Base-by-base conservation (phyloP, 2,113 vertebrate species). In the Crypturellus undulatus region DNA sequence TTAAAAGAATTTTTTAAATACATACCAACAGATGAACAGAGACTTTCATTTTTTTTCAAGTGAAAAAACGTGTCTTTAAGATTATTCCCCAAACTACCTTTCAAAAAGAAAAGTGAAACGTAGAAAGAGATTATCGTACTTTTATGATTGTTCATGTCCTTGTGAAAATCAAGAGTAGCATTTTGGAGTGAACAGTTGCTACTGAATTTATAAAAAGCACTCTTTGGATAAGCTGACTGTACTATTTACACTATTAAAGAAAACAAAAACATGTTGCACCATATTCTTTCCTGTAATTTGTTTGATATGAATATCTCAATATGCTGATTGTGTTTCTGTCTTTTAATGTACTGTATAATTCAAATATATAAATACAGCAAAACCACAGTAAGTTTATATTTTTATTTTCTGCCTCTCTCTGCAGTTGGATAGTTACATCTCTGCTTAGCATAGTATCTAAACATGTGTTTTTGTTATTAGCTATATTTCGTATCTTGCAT, bases 11-110 rank as follows among this genome's bases (percentile, higher is more conserved):
- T 32, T 56, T 68, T 58, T 28, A 24, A 4, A 58, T 85, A 54
- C 0, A 54, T 0, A 0, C 5, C 60, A 32, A 62, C 12, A 79
- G 22, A 28, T 19, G 21, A 70, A 56, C 4, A 47, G 2, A 26
- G 68, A 25, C 0, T 56, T 63, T 59, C 32, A 12, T 60, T 3
- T 69, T 68, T 77, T 28, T 26, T 54, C 38, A 76, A 52, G 5
- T 6, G 10, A 47, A 28, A 21, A 40, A 6, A 34, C 17, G 9
- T n/a, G 5, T 3, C 9, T 45, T 59, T 65, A 79, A 47, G 7
- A 34, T 69, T 84, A 36, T 58, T 83, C 22, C 15, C 58, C 34
- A 85, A 92, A 11, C 9, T 36, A 62, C 4, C 7, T 49, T 76
- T 79, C 24, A 68, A 88, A n/a, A 25, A n/a, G 22, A 36, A 43